phyloP scores from a whole-genome alignment of 2,888 invertebrate species.

The Drosophila prostipennis region DNA sequence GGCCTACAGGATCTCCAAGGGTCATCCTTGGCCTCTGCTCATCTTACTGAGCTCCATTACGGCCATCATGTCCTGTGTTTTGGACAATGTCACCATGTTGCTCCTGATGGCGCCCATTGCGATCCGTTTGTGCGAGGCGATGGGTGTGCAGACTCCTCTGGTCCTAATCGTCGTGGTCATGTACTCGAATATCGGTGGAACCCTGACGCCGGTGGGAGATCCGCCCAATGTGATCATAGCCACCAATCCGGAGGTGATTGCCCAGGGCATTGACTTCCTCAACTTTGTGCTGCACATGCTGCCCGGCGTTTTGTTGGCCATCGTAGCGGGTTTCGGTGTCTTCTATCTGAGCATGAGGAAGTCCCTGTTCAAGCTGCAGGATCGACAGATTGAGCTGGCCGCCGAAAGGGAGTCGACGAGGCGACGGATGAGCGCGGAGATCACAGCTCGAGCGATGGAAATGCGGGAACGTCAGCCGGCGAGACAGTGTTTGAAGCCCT shows the following conservation, averaged over 20 bases:
- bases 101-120: slow-evolving; percentile 90
- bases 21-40: slow-evolving; percentile 89
- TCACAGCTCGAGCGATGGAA: slow-evolving; percentile 88
- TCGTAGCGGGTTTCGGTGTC: slow-evolving; percentile 88
- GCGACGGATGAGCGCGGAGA: slow-evolving; percentile 84
- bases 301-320: slow-evolving; percentile 88
- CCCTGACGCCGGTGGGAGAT: slow-evolving; percentile 95
- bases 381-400: slow-evolving; percentile 89
- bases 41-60: slow-evolving; percentile 89
- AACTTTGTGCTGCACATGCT: slow-evolving; percentile 92
- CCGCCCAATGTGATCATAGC: slow-evolving; percentile 87
- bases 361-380: slow-evolving; percentile 86
- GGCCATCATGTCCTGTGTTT: slow-evolving; percentile 88
- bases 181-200: slow-evolving; percentile 95
- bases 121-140: slow-evolving; percentile 93
- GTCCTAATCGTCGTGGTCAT: slow-evolving; percentile 93
- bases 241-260: slow-evolving; percentile 66
- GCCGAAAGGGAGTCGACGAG: slow-evolving; percentile 92
- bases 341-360: slow-evolving; percentile 88
- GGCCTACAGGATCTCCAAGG: slow-evolving; percentile 88
- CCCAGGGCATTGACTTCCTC: slow-evolving; percentile 89
- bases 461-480: slow-evolving; percentile 88
- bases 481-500: slow-evolving; percentile 78
- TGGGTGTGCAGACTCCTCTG: slow-evolving; percentile 92
- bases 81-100: slow-evolving; percentile 92